Base-by-base conservation (phyloP, 2,113 vertebrate species). In the Lampris incognitus region DNA sequence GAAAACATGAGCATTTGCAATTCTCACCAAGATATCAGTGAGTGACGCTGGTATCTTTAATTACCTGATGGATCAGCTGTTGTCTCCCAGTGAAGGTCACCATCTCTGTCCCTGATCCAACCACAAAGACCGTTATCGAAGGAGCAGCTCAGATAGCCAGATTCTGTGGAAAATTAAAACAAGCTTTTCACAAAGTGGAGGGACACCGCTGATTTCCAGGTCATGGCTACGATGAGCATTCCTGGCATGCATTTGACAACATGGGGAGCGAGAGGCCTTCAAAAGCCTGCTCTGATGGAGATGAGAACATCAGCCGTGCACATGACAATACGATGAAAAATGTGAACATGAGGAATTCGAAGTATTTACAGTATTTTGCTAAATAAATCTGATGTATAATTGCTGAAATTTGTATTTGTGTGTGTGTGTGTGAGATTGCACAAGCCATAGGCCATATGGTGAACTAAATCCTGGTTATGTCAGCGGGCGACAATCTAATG, bases 81-180 rank as follows among this genome's bases (percentile, higher is more conserved):
- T 0, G 95, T 94, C 80, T 97, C 96, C 98, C 98, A 99, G 84
- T 97, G 96, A 74, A 96, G 82, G 74, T 96, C 95, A 40, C 94
- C 96, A 0, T 96, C 94, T 89, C 91, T 96, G 79, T 95, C 95
- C 69, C 95, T 92, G 83, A 97, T 95, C 98, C 97, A 98, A 2
- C 96, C 96, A 7, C 98, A 99, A 4, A 99, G 93, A 4, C 98
- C 97, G 1, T 95, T 88, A 60, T 98, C 97, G 90, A 99, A 99
- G 61, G 94, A 94, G 73, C 98, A 99, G 91, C 96, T 97, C 86
- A 98, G 95, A 42, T 96, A 82, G 39, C 96, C 93, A 3, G 93
- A 71, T 55, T 95, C 98, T 99, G 77, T 57, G 57, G 1, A 76
- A 65, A 82, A 48, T 62, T n/a, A 50, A n/a, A 76, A 66, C 55